phyloP scores from a whole-genome alignment of 2,797 vertebrate species.

The Fratercula arctica region DNA sequence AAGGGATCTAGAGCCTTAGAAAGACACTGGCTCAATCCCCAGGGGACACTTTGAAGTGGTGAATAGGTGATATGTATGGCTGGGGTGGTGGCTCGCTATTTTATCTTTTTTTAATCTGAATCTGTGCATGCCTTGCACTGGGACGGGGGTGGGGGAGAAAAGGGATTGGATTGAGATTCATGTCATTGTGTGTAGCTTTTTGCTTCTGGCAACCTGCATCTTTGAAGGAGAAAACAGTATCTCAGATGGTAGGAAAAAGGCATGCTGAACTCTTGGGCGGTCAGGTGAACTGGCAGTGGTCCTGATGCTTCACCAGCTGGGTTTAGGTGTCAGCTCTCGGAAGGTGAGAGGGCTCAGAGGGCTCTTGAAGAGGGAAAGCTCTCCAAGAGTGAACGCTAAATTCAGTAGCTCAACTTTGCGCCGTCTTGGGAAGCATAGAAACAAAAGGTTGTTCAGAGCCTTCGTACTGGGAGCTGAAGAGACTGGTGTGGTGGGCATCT shows the following conservation, averaged over 20 bases:
- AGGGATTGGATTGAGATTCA: background rate
- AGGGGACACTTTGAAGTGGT: background rate
- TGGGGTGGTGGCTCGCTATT: background rate
- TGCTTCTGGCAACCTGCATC: background rate
- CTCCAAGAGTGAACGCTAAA: background rate
- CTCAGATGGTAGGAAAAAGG: background rate
- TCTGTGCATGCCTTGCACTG: background rate
- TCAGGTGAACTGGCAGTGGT: background rate
- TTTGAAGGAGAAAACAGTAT: background rate
- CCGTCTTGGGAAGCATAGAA: accelerated
- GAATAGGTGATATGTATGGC: background rate
- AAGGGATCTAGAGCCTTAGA: background rate
- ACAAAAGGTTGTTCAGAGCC: background rate
- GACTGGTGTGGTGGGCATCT: background rate
- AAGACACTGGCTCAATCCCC: accelerated
- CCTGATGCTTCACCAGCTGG: background rate
- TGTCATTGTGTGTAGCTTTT: background rate
- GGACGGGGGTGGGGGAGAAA: no score
- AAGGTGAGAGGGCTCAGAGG: background rate
- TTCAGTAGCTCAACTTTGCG: background rate
- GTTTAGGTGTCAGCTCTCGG: background rate
- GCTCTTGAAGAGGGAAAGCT: background rate
- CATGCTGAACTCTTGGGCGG: accelerated
- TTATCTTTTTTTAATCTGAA: background rate
- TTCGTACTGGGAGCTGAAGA: background rate